Evolutionary conservation across 1,140 invertebrate genomes (phyloP), one percentile per base, ranked within the genome.

Genomic region (Bombus pyrosoma): DNA sequence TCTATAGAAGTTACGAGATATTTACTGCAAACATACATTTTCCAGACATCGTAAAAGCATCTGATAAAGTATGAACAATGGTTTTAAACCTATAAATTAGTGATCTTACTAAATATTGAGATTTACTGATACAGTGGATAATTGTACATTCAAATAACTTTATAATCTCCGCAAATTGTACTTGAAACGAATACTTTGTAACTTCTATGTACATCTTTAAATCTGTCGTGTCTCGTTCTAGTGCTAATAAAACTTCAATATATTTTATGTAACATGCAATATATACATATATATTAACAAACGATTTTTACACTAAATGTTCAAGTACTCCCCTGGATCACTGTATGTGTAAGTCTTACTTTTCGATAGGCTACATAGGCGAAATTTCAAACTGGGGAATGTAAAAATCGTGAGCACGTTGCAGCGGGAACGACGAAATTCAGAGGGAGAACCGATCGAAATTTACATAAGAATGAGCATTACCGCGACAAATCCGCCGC

Each of bases 381-480:
- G 22, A 37, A 37, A 10, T 28, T 43, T 73, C 6, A 15, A 41
- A 34, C 10, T 25, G 22, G 34, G 18, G 4, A 39, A 39, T 25
- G 32, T 79, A 79, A 47, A 68, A 79, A 79, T 79, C 64, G 37
- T 32, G 41, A 68, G 62, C 59, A 66, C 28, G 39, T 13, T 39
- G 41, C 69, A 6, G 9, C 3, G 32, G 25, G 9, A 8, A 37
- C 22, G 41, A 37, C 32, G 32, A 53, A 79, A 69, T 68, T 15
- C 15, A 10, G 12, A 43, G 22, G 59, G 59, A n/a, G 62, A 18
- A 34, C 32, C 62, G 32, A 68, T 47, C 41, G 77, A 79, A 69
- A 79, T 79, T 79, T 68, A 43, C 77, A 69, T 68, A 43, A 79
- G 64, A 79, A 79, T 68, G 77, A 47, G 64, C 77, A 68, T 68